Base-by-base conservation (phyloP, 2,888 invertebrate species). In the Limenitis camilla region DNA sequence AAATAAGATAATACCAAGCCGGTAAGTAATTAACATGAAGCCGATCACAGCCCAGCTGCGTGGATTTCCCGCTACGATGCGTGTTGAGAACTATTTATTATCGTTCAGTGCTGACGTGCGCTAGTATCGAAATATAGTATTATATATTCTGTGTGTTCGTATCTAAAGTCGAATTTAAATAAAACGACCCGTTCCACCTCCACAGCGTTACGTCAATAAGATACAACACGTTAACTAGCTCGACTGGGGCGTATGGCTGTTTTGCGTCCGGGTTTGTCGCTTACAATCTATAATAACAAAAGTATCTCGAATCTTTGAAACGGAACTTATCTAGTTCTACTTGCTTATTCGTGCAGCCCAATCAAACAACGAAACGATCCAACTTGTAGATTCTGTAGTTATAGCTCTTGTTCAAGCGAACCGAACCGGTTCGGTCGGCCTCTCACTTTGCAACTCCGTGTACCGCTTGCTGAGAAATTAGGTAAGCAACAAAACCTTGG, bases 11-110 rank as follows among this genome's bases (percentile, higher is more conserved):
- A 78, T 71, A 76, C 73, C 71, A 71, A 77, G 71, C 68, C 71
- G 62, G 69, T 67, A 72, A 78, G 71, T 75, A 81, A 83, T 83
- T 81, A 83, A 77, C 75, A 72, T 72, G 72, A 68, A 68, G 70
- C 72, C 76, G 78, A 86, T 86, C 86, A 87, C 84, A 78, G 74
- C 70, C 72, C 74, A 72, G 76, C 78, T 76, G 84, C 85, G 83
- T 86, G 86, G 81, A 85, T 84, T 86, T 82, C 78, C 85, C 82
- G 82, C 83, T 83, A 83, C 75, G 70, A 79, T 73, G 81, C 76
- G 76, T 81, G 78, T 81, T 78, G 71, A 78, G 82, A 81, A 83
- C 85, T 80, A 86, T 84, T 84, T 85, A 84, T 80, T 80, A 83
- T 83, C 80, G 75, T 80, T 70, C 70, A 70, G 68, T 71, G 74